These are phyloP conservation scores for Ctenodactylus gundi DNA, from an alignment of 2,113 vertebrate genomes.

Conservation along the genomic window DNA sequence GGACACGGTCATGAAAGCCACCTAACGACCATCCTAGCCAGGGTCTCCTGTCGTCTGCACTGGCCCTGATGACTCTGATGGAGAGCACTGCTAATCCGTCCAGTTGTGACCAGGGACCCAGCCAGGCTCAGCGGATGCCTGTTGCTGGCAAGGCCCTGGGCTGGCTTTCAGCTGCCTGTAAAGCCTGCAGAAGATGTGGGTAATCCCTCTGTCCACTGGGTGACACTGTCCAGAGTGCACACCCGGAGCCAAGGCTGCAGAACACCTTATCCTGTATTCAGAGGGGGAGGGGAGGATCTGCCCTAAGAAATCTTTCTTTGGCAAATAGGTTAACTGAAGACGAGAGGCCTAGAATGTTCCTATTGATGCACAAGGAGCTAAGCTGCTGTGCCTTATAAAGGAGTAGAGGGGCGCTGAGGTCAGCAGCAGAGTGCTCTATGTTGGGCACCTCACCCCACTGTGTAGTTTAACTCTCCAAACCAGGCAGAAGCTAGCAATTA, in stretches of 20 bases:
- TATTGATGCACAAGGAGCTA: background rate
- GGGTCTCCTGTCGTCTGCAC: background rate
- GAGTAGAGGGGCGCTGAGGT: background rate
- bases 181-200: background rate
- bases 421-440: background rate
- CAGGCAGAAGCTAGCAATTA: background rate
- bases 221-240: background rate
- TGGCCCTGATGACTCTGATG: background rate
- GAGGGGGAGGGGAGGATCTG: background rate
- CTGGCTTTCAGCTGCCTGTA: background rate
- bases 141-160: background rate
- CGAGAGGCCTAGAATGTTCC: background rate
- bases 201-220: background rate
- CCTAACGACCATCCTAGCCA: background rate
- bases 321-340: background rate
- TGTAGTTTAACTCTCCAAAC: background rate
- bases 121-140: background rate
- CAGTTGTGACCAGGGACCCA: background rate
- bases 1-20: background rate
- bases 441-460: background rate
- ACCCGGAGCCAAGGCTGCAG: background rate
- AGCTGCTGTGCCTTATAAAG: background rate
- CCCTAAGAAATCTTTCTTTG: background rate
- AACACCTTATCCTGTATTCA: background rate
- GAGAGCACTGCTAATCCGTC: accelerated